A percentile compares a stretch with the other conserved stretches of the same genome.
These are phyloP conservation scores for Anthoscopus minutus DNA, from an alignment of 2,113 vertebrate species.

Conservation along the genomic window DNA sequence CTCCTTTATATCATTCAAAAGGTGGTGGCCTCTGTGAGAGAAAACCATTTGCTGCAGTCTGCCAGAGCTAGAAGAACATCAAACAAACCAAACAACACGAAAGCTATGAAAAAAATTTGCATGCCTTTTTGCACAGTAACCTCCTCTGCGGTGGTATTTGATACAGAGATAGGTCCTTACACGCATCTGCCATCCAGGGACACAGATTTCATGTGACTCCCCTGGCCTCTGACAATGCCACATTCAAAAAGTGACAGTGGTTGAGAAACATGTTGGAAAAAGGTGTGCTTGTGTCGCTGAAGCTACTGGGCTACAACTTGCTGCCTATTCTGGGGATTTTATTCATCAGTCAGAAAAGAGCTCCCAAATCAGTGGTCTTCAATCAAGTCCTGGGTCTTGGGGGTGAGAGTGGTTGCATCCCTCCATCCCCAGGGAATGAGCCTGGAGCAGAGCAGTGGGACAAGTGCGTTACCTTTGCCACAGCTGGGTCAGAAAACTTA, in stretches of 20 bases:
- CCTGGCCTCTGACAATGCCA: neutral
- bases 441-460: neutral
- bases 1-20: conserved; percentile 52
- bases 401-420: neutral
- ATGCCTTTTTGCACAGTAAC: neutral
- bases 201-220: neutral
- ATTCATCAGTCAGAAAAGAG: neutral
- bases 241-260: neutral
- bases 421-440: neutral
- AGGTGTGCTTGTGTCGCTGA: neutral
- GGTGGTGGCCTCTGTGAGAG: conserved; percentile 9
- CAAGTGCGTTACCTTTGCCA: conserved; percentile 9
- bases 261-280: neutral
- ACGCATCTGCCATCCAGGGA: conserved; percentile 2
- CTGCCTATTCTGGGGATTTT: neutral
- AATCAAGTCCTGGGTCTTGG: neutral
- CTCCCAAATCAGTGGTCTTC: neutral
- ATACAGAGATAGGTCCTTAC: conserved; percentile 32
- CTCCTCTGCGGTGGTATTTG: neutral
- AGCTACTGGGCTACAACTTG: neutral
- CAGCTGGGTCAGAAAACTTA: conserved; percentile 17
- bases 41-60: conserved; percentile 48
- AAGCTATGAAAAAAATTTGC: conserved; percentile 41
- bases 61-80: conserved; percentile 43
- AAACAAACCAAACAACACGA: conserved; percentile 52